Evolutionary conservation across 2,888 invertebrate species (phyloP), one percentile per base, ranked within the genome.

Genomic region (Psylliodes chrysocephalus): DNA sequence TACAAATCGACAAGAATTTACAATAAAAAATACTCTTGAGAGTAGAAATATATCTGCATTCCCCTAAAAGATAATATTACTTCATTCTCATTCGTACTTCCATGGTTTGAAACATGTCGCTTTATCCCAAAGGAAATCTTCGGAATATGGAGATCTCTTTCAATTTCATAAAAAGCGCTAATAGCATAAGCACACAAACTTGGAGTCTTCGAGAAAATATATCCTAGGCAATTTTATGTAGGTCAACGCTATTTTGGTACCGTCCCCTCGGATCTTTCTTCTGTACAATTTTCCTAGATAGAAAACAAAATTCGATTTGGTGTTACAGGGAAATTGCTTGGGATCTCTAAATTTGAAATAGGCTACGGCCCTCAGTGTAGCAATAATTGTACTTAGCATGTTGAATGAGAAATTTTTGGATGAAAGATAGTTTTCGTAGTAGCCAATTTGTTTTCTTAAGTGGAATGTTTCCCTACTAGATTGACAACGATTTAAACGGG

Each of bases 101-200:
- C 40, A 8, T 7, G 38, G 49, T 59, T 30, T 40, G 38, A 49
- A 42, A 49, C 28, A 51, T 51, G 40, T 49, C 40, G 22, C 28
- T 46, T 35, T 51, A 35, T 61, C 60, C 53, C 60, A 38, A 14
- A 53, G 60, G 60, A 61, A 61, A 61, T 61, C 44, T 61, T 47
- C 38, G 25, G 18, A 49, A 52, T 51, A 51, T 40, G 33, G 47
- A 40, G 56, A 57, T 57, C 25, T 30, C 40, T 38, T 59, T 51
- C 57, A 53, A 59, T 66, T 59, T 59, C 62, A 66, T 62, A 66
- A 66, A 62, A 54, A 62, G 66, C 62, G 59, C 57, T 66, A 66
- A 66, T 66, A 60, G 51, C 35, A 57, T 66, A 28, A 59, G 59
- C 33, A 59, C 40, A 49, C 51, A 49, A 59, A 46, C 12, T 49